Base-by-base conservation (phyloP, 2,888 invertebrate genomes). In the Synanthedon formicaeformis region DNA sequence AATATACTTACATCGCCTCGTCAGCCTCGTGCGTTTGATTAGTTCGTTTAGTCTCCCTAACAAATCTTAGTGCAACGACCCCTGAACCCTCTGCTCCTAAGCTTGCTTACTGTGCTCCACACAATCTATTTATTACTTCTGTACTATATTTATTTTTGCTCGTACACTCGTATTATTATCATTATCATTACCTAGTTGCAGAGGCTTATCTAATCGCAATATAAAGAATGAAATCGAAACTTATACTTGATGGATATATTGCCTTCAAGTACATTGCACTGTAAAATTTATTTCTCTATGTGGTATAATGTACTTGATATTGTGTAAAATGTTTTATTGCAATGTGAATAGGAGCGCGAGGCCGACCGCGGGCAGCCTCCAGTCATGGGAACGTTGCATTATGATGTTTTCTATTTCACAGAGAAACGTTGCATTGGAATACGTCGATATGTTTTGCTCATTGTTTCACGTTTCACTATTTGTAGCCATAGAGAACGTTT, bases 1-100 rank as follows among this genome's bases (percentile, higher is more conserved):
- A 34, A 57, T 60, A 64, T 48, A 45, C 34, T 13, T 52, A 56
- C 55, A 58, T 57, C 40, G 57, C 52, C 54, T 58, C 23, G 59
- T 56, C 57, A 40, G 57, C 52, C 54, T 58, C 23, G 59, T 56
- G 56, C 63, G 66, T 71, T 69, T 62, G 64, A 70, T 72, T 69
- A 67, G 69, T 59, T 60, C 64, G 68, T 58, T 58, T 60, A 57
- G 60, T 65, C 66, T 69, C 75, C 73, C 70, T 66, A 64, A 66
- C 66, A 57, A 67, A 73, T 70, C 58, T 62, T 62, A 58, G 81
- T 70, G 61, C 81, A 72, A 72, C 75, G 81, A 81, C 78, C 81
- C 53, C 50, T 12, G 27, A 45, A 40, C 60, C 62, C 54, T 52
- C 51, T 58, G 59, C 59, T 58, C 62, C 59, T 64, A 61, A 57